phyloP scores from a whole-genome alignment of 2,888 invertebrate genomes.

The Colletes collaris region DNA sequence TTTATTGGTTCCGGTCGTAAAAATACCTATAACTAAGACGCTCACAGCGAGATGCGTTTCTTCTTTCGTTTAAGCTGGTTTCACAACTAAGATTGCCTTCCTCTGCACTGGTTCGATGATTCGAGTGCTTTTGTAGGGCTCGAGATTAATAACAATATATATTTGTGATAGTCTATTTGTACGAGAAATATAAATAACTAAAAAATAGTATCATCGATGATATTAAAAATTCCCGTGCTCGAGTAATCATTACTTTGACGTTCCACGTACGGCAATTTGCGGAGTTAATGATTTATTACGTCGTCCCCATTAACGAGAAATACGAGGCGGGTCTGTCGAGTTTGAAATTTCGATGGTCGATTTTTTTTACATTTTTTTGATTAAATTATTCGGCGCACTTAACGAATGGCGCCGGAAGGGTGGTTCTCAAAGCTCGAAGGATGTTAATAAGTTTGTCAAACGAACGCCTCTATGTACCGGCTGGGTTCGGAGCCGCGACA shows the following conservation, averaged over 20 bases:
- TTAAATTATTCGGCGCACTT: neutral
- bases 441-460: conserved; percentile 29
- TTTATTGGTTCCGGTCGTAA: conserved; percentile 40
- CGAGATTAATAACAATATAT: too few species aligned
- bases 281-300: too few species aligned
- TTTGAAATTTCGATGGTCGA: neutral
- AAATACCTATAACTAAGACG: conserved; percentile 30
- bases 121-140: too few species aligned
- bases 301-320: too few species aligned
- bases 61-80: conserved; percentile 36
- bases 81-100: conserved; percentile 24
- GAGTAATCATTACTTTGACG: too few species aligned
- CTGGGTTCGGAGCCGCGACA: neutral
- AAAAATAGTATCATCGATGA: too few species aligned
- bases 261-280: too few species aligned
- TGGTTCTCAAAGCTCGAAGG: neutral
- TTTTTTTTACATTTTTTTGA: neutral
- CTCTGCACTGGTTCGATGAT: too few species aligned
- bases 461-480: neutral
- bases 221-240: too few species aligned
- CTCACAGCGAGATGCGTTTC: conserved; percentile 27
- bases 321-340: too few species aligned
- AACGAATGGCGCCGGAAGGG: neutral
- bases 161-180: too few species aligned
- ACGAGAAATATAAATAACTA: too few species aligned